Conservation (phyloP, 2,888 invertebrate species). For the Agrochola circellaris region DNA sequence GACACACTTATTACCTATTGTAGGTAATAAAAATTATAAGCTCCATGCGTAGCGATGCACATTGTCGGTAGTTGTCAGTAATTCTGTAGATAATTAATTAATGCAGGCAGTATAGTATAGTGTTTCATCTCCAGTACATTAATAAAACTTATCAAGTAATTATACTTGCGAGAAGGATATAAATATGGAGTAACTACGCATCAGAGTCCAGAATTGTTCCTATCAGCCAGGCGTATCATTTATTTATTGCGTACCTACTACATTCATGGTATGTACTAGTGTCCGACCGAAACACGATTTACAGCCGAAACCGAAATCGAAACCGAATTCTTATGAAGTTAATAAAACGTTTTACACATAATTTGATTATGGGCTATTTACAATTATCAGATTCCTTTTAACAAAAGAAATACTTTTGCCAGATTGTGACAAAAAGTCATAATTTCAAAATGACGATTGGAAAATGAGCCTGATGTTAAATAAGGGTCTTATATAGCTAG, state of each 20-base stretch:
- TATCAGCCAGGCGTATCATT: slow-evolving; percentile 49
- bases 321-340: too few relatives aligned
- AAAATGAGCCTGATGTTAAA: too few relatives aligned
- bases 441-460: too few relatives aligned
- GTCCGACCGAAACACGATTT: too few relatives aligned
- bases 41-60: slow-evolving; percentile 4
- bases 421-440: too few relatives aligned
- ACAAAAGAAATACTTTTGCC: too few relatives aligned
- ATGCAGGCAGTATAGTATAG: neutral
- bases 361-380: too few relatives aligned
- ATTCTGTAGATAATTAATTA: slow-evolving; percentile 20
- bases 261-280: neutral
- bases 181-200: slow-evolving; percentile 42
- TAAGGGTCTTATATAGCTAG: too few relatives aligned
- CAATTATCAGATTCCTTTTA: too few relatives aligned
- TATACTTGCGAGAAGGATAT: slow-evolving; percentile 26
- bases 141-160: slow-evolving; percentile 33
- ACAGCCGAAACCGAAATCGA: too few relatives aligned
- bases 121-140: slow-evolving; percentile 35
- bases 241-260: slow-evolving; percentile 46
- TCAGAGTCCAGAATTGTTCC: slow-evolving; percentile 35
- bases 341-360: too few relatives aligned
- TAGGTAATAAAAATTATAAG: slow-evolving; percentile 31
- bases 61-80: neutral
- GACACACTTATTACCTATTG: neutral